These are phyloP conservation scores for Drosophila kokeensis DNA, from an alignment of 2,888 invertebrate genomes.

Conservation along the genomic window DNA sequence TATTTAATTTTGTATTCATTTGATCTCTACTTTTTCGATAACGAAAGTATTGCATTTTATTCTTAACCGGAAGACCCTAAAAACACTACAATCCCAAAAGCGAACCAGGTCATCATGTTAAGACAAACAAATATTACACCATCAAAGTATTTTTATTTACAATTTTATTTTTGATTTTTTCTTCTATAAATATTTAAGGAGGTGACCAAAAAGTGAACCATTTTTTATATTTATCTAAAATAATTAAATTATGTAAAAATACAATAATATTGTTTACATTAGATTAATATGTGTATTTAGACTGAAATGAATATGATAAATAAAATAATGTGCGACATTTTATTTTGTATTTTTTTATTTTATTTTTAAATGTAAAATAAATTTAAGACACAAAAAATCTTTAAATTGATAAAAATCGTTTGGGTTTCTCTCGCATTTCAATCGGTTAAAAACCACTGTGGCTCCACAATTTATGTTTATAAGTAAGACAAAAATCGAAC, in stretches of 20 bases:
- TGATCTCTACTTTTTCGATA: neutral
- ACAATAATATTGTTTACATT: neutral
- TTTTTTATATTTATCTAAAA: neutral
- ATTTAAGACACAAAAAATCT: no score
- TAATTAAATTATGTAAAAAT: neutral
- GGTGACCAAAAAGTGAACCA: neutral
- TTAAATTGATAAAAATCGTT: neutral
- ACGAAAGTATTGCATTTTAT: fast-evolving
- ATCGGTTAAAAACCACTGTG: conserved; percentile 35
- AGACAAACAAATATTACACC: neutral
- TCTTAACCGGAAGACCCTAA: neutral
- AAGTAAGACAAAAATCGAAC: conserved; percentile 13
- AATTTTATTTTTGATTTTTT: neutral
- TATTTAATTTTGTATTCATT: neutral
- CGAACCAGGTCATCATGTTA: fast-evolving
- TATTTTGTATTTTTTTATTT: no score
- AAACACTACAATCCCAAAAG: neutral
- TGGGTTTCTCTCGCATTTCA: neutral
- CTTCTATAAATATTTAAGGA: neutral
- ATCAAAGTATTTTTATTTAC: neutral
- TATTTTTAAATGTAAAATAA: neutral
- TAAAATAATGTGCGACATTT: neutral
- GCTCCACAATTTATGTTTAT: conserved; percentile 26
- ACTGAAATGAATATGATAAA: neutral
- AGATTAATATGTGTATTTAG: neutral